phyloP scores from a whole-genome alignment of 2,797 vertebrate species.

The Anomalospiza imberbis region DNA sequence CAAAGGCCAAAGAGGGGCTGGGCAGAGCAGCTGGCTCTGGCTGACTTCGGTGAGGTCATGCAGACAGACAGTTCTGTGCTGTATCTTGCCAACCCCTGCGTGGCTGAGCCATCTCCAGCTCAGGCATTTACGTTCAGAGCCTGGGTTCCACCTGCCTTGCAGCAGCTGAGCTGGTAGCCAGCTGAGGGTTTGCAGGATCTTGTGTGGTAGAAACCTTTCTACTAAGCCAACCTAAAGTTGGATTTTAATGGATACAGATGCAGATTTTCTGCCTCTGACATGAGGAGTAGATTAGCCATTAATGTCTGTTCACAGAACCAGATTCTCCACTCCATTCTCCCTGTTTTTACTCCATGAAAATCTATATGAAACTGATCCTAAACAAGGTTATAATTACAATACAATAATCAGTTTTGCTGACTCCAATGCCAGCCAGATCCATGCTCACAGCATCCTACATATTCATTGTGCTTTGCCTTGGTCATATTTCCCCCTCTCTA shows the following conservation, averaged over 20 bases:
- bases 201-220: neutral
- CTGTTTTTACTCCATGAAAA: neutral
- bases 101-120: neutral
- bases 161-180: neutral
- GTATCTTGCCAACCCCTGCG: neutral
- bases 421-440: fast-evolving
- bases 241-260: neutral
- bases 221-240: neutral
- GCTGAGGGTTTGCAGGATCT: neutral
- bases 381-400: neutral
- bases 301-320: neutral
- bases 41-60: neutral
- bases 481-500: neutral
- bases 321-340: neutral
- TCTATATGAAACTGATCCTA: neutral
- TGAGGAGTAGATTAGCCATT: neutral
- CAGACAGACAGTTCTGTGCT: neutral
- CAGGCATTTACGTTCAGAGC: fast-evolving
- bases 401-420: neutral
- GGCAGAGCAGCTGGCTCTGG: neutral
- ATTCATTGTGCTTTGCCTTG: neutral
- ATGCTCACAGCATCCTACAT: neutral
- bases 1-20: neutral
- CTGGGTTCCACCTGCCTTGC: neutral
- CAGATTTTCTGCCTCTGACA: neutral